Percentiles rank a stretch among this genome's conserved stretches.
Conservation (phyloP, 2,888 invertebrate genomes). For the Eupithecia abbreviata region DNA sequence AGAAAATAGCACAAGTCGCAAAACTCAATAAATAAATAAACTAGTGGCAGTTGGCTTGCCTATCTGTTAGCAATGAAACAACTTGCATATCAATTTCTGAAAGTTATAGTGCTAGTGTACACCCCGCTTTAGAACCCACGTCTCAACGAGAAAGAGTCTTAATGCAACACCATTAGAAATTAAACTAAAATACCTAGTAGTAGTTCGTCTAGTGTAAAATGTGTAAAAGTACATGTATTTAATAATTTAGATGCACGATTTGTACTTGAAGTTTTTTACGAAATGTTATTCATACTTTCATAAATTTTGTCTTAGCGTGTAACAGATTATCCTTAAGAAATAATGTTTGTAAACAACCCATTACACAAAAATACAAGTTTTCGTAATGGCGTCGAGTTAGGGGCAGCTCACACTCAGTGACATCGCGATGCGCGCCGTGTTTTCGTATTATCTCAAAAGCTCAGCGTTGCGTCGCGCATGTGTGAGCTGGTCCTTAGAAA, state of each 20-base stretch:
- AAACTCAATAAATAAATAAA: too few relatives aligned
- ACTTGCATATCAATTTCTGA: background rate
- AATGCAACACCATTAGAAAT: background rate
- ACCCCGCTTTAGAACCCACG: background rate
- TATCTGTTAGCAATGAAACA: too few relatives aligned
- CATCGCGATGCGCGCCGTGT: too few relatives aligned
- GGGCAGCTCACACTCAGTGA: too few relatives aligned
- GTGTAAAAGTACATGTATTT: background rate
- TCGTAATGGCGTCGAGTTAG: background rate
- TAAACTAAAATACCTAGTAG: constrained; percentile 5
- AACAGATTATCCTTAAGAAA: background rate
- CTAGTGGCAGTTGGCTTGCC: background rate
- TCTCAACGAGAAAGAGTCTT: background rate
- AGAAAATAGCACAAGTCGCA: too few relatives aligned
- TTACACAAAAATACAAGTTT: background rate
- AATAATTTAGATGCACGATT: background rate
- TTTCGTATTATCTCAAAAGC: too few relatives aligned
- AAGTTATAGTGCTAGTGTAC: background rate
- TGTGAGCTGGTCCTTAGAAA: background rate
- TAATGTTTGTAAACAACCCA: background rate
- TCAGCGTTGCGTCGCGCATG: too few relatives aligned
- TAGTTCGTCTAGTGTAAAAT: constrained; percentile 5
- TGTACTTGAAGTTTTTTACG: background rate
- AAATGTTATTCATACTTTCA: background rate
- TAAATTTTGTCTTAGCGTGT: background rate